phyloP scores from a whole-genome alignment of 1,140 invertebrate species.

The Anastrepha ludens region DNA sequence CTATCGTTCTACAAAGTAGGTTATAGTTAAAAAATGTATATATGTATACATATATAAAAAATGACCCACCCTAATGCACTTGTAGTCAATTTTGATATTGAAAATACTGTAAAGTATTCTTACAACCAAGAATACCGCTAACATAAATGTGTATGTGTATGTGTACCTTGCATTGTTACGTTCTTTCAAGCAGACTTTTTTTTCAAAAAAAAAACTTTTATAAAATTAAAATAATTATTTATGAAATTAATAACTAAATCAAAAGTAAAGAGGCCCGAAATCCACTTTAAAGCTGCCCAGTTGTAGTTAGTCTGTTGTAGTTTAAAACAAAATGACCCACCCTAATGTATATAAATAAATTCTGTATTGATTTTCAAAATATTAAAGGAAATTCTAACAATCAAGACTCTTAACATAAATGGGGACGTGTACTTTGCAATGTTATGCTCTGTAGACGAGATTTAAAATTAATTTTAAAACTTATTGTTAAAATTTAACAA shows the following conservation, averaged over 20 bases:
- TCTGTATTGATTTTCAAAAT: too few species aligned
- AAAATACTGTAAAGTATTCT: not conserved
- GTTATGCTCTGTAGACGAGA: too few species aligned
- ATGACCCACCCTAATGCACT: not conserved
- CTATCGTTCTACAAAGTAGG: not conserved
- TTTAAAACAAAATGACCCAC: not conserved
- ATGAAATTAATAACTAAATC: too few species aligned
- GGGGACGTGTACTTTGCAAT: too few species aligned
- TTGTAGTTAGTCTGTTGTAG: not conserved
- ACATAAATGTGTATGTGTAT: not conserved
- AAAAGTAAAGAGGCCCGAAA: not conserved
- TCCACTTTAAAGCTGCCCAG: not conserved
- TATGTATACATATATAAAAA: not conserved
- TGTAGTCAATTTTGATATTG: too few species aligned
- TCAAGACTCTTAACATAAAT: not conserved
- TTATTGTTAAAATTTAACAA: too few species aligned
- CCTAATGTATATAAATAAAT: not conserved
- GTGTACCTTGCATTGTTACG: not conserved
- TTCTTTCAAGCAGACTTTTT: too few species aligned
- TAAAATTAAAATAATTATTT: too few species aligned
- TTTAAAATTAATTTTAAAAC: too few species aligned
- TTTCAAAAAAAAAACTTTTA: too few species aligned
- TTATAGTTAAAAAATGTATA: not conserved
- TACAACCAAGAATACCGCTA: not conserved
- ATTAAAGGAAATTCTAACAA: too few species aligned